These are phyloP conservation scores for Alitta virens DNA, from an alignment of 2,888 invertebrate species.

Conservation along the genomic window DNA sequence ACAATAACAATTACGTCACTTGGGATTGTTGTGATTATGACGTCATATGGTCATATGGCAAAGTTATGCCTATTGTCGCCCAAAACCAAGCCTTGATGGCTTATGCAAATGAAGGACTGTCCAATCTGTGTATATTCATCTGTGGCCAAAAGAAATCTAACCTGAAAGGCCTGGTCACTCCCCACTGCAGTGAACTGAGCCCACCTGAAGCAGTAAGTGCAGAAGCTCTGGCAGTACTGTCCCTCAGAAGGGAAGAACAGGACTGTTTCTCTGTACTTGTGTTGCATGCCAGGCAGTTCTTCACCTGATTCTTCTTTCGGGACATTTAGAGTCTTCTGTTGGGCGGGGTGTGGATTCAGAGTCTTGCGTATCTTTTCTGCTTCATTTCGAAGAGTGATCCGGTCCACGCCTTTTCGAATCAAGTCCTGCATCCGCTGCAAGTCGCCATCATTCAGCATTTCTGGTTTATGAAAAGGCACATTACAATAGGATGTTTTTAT, in stretches of 20 bases:
- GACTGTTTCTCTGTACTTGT: conserved; percentile 17
- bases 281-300: conserved; percentile 14
- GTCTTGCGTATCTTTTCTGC: conserved; percentile 9
- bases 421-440: background rate
- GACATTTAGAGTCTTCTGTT: conserved; percentile 17
- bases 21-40: no score
- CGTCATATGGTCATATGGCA: no score
- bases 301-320: conserved; percentile 6
- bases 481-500: no score
- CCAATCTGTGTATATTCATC: no score
- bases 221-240: conserved; percentile 17
- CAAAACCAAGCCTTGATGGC: no score
- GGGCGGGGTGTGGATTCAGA: conserved; percentile 18
- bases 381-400: background rate
- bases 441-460: conserved; percentile 2
- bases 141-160: no score
- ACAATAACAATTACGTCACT: no score
- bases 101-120: no score
- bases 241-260: conserved; percentile 19
- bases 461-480: no score
- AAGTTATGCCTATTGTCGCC: no score
- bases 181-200: conserved; percentile 19
- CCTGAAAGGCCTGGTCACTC: conserved; percentile 14
- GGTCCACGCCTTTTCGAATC: background rate
- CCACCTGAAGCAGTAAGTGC: conserved; percentile 20